Base-by-base conservation (phyloP, 1,140 invertebrate genomes). In the Drosophila takahashii region DNA sequence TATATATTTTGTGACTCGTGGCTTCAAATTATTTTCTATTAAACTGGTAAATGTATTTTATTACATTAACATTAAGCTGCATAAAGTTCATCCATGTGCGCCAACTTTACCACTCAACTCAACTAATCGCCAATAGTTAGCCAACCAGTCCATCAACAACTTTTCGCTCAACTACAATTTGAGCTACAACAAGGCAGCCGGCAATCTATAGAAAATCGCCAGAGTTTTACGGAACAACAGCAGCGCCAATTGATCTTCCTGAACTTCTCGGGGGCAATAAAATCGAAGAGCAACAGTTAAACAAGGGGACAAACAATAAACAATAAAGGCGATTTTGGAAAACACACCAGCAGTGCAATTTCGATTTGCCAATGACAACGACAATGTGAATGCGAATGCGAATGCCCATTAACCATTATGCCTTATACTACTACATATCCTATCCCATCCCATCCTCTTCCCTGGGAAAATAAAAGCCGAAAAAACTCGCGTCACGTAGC, bases 401-500 rank as follows among this genome's bases (percentile, higher is more conserved):
- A 29, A 29, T 6, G 27, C 27, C 27, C 58, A 61, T 61, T 65
- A 60, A 9, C 61, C 39, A 45, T 45, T 65, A 65, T 60, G 1
- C 29, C 7, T 9, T 58, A 44, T 15, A 22, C 22, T 16, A 34
- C 16, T 9, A 36, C 39, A 22, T 39, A 10, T 36, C 52, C 22
- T 27, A 18, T 13, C 32, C 53, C 4, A 10, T 44, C n/a, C n/a
- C n/a, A 7, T 15, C 16, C 29, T 13, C 16, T 18, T 3, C 8
- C 44, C 10, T 4, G 15, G 8, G 18, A 8, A 15, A 2, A 16
- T 11, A 1, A 13, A 36, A 8, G 3, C 9, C 11, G 11, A n/a
- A 37, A 36, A n/a, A 13, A 58, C 60, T 47, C 45, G 51, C 72
- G 47, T 66, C 72, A 76, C 72, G 72, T 76, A 76, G 60, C 44